Evolutionary conservation across 30 jellyfish, hydroid and myxozoan genomes (phyloP).

Genomic region (Sanderia malayensis): DNA sequence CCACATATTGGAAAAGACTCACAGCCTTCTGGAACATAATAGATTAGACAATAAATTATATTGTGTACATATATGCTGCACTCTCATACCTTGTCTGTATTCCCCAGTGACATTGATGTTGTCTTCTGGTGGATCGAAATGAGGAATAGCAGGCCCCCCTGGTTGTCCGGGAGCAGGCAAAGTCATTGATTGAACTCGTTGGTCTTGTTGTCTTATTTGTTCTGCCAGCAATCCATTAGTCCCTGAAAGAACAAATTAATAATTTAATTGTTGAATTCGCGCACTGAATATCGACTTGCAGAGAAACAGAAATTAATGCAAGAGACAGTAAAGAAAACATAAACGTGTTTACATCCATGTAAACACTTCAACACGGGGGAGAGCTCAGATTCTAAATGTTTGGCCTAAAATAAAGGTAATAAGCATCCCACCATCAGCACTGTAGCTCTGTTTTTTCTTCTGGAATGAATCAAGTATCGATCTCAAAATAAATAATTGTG

Average conservation of each 20-base stretch:
- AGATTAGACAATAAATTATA: not conserved
- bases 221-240: not conserved
- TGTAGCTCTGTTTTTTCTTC: slow-evolving; percentile 41
- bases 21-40: not conserved
- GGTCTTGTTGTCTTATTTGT: not conserved
- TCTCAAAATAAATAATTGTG: slow-evolving; percentile 58
- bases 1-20: not conserved
- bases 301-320: not conserved
- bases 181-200: not conserved
- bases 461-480: slow-evolving; percentile 45
- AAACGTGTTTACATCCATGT: not conserved
- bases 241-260: too few relatives aligned
- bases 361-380: not conserved
- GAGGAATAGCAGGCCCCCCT: not conserved
- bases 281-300: not conserved
- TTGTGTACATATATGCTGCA: too few relatives aligned
- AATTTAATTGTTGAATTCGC: too few relatives aligned
- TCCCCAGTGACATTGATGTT: not conserved
- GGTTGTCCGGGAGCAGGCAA: slow-evolving; percentile 1
- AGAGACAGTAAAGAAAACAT: not conserved
- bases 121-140: not conserved
- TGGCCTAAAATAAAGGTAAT: too few relatives aligned
- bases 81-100: not conserved
- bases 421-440: too few relatives aligned
- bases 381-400: too few relatives aligned